Evolutionary conservation across 2,888 invertebrate genomes (phyloP), one percentile per base, ranked within the genome.

Genomic region (Mesochorus sp.): DNA sequence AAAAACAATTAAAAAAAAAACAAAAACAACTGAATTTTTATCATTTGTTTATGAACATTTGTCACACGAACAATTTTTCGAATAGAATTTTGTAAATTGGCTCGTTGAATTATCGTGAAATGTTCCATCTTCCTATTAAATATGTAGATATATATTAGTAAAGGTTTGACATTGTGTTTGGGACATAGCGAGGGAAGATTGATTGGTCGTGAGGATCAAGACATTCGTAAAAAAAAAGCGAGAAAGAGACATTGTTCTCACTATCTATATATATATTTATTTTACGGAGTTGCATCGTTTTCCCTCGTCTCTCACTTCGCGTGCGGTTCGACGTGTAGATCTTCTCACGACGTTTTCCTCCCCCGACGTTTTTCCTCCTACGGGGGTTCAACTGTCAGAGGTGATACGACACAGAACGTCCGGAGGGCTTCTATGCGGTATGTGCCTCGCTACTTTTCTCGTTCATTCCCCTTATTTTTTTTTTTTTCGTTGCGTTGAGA

Each of bases 151-250:
- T 17, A 39, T 28, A 31, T 42, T 14, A 21, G 31, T 51, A 24
- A 26, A 39, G 53, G 42, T 31, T 64, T 44, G 51, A 67, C 67
- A 67, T 74, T 67, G 73, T 42, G 24, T n/a, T n/a, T n/a, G n/a
- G 55, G 37, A 57, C 61, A 61, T 49, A 59, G 26, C 51, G 21
- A 34, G 62, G 61, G 44, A 81, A 81, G 78, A 81, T 81, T 81
- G 81, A 80, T 81, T 74, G 76, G 64, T 34, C 51, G 34, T n/a
- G n/a, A n/a, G 53, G 53, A 72, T 67, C 61, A 61, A 59, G 51
- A 44, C 61, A 61, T 28, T 67, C 51, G 59, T 51, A 31, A 47
- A 44, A 67, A 51, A 47, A 37, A 28, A 51, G 51, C 39, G 21
- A 42, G 28, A 51, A 61, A n/a, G n/a, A n/a, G n/a, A n/a, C n/a